Base-by-base conservation (phyloP, 2,888 invertebrate genomes). In the Ceriagrion tenellum region DNA sequence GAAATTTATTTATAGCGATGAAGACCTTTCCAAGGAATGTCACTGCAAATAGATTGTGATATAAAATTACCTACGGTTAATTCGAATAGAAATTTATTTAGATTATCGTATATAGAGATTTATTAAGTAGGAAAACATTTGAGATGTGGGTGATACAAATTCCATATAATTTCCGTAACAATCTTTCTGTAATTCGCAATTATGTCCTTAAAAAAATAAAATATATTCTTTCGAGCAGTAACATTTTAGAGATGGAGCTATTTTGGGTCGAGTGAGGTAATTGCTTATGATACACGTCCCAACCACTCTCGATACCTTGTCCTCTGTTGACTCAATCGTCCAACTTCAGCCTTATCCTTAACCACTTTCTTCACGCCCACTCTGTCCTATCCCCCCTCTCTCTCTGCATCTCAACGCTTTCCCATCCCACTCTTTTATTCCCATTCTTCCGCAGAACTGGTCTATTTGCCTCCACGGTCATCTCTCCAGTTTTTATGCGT, bases 401-500 rank as follows among this genome's bases (percentile, higher is more conserved):
- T 4, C 47, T 47, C 47, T 47, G 47, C 2, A 47, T 59, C 23
- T 13, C 20, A 59, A 1, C 59, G 0, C 59, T 20, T 59, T 59
- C 20, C 59, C 59, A 59, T 63, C 26, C 59, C 10, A 63, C 35
- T 59, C 40, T 23, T 69, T 35, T 35, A 35, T 35, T 56, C 56
- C 63, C 91, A 63, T 91, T 91, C 91, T 59, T 81, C 35, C 81
- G 81, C 81, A 18, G 81, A 35, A 35, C 81, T 81, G 69, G 81
- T 81, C 81, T 81, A 81, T 35, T 81, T 81, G 81, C 81, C 30
- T 81, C 81, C 81, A n/a, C 35, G 81, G 81, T 81, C 35, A 81
- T 81, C 81, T 81, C 81, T 47, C 81, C 81, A 0, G 16, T 81
- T 81, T 81, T 81, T 81, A 81, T 81, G 81, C 18, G 0, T 35